Evolutionary conservation across 2,113 vertebrate species (phyloP).

Genomic region (Aphelocoma coerulescens): DNA sequence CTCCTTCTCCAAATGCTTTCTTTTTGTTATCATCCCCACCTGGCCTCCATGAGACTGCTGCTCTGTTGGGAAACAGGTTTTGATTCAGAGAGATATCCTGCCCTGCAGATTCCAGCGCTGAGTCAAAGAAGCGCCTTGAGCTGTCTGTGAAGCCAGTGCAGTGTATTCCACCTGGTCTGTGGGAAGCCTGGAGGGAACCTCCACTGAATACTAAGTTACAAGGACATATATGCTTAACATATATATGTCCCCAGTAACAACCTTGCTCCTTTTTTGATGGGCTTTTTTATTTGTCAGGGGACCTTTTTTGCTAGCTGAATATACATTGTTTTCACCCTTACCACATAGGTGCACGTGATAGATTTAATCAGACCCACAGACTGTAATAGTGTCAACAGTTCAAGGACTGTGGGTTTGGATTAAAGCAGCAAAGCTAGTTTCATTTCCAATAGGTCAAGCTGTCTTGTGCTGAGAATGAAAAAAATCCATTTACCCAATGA

Average conservation of each 20-base stretch:
- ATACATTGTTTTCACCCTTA: background rate
- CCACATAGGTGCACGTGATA: background rate
- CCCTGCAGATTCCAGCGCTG: background rate
- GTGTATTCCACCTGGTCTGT: too few species aligned
- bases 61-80: background rate
- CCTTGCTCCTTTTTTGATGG: background rate
- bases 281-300: background rate
- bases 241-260: background rate
- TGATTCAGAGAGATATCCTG: background rate
- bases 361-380: background rate
- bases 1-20: background rate
- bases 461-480: background rate
- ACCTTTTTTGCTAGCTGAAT: background rate
- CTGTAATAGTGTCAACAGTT: background rate
- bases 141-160: fast-evolving
- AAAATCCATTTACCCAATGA: background rate
- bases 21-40: background rate
- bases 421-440: background rate
- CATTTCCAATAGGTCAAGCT: background rate
- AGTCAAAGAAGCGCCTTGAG: background rate
- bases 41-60: background rate
- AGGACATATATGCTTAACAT: background rate
- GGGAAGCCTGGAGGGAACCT: background rate
- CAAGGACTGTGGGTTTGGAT: background rate
- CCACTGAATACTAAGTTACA: background rate